phyloP scores from a whole-genome alignment of 2,888 invertebrate species.

The Heliconius sara region DNA sequence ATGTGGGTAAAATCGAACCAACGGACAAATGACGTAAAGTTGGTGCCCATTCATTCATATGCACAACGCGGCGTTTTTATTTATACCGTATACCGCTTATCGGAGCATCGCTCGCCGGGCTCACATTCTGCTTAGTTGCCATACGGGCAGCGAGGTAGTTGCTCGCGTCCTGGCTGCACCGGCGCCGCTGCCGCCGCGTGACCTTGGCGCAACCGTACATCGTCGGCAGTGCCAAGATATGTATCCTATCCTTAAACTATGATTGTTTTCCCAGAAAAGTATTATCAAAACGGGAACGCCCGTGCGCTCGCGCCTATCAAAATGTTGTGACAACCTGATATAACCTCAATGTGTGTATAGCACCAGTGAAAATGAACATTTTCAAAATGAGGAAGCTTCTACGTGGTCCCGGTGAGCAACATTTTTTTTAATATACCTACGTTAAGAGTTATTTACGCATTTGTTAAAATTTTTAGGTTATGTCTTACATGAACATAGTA shows the following conservation, averaged over 20 bases:
- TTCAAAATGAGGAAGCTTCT: slow-evolving; percentile 68
- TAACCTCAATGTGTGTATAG: slow-evolving; percentile 69
- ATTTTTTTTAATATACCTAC: slow-evolving; percentile 29
- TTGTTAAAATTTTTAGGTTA: slow-evolving; percentile 63
- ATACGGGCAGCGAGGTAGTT: slow-evolving; percentile 74
- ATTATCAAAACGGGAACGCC: slow-evolving; percentile 59
- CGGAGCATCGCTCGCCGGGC: slow-evolving; percentile 72
- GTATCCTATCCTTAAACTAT: slow-evolving; percentile 69
- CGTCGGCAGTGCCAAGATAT: slow-evolving; percentile 78
- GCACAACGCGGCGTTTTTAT: slow-evolving; percentile 75
- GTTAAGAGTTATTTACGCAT: slow-evolving; percentile 39
- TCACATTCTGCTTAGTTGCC: slow-evolving; percentile 72
- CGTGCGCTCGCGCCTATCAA: slow-evolving; percentile 73
- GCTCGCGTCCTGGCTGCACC: slow-evolving; percentile 74
- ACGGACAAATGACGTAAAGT: slow-evolving; percentile 56
- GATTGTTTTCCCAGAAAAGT: slow-evolving; percentile 57
- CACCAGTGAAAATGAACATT: slow-evolving; percentile 60
- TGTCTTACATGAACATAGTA: slow-evolving; percentile 55
- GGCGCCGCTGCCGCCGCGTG: slow-evolving; percentile 62
- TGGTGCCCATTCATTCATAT: slow-evolving; percentile 72
- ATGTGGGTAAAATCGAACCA: slow-evolving; percentile 27
- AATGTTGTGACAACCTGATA: slow-evolving; percentile 70
- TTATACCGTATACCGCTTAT: slow-evolving; percentile 81
- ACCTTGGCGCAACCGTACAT: slow-evolving; percentile 74
- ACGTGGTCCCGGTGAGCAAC: slow-evolving; percentile 69